phyloP scores from a whole-genome alignment of 2,888 invertebrate species.

The Synergus gifuensis region DNA sequence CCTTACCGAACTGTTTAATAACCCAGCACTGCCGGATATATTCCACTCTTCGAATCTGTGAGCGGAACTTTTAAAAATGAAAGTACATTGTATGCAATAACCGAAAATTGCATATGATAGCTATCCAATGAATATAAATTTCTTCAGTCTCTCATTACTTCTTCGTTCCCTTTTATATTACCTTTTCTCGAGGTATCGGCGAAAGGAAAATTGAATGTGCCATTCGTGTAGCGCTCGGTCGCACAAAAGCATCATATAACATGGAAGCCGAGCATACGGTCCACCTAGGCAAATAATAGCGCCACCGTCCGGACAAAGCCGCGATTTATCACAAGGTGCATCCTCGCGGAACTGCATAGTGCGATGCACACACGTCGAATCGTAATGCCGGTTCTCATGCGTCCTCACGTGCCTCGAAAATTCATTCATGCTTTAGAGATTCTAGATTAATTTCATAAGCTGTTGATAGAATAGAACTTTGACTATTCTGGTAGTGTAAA shows the following conservation, averaged over 20 bases:
- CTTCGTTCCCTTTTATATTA: constrained; percentile 37
- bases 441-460: neutral
- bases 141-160: constrained; percentile 42
- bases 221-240: neutral
- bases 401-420: constrained; percentile 44
- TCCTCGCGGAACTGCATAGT: constrained; percentile 48
- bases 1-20: constrained; percentile 47
- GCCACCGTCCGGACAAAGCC: constrained; percentile 49
- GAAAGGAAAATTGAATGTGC: constrained; percentile 44
- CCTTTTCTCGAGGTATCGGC: constrained; percentile 34
- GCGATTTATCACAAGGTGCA: constrained; percentile 52
- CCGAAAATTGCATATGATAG: neutral
- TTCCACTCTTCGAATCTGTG: neutral
- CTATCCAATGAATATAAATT: constrained; percentile 44
- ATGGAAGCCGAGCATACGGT: constrained; percentile 1
- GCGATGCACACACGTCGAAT: constrained; percentile 46
- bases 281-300: constrained; percentile 51
- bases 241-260: constrained; percentile 13
- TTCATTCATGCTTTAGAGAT: constrained; percentile 20
- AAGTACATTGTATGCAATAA: neutral
- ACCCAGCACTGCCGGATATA: neutral
- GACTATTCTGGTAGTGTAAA: constrained; percentile 10
- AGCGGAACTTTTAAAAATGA: neutral
- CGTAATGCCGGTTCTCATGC: constrained; percentile 19
- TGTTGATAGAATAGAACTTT: neutral